These are phyloP conservation scores for Melieria omissa DNA, from an alignment of 2,888 invertebrate genomes.

Conservation along the genomic window DNA sequence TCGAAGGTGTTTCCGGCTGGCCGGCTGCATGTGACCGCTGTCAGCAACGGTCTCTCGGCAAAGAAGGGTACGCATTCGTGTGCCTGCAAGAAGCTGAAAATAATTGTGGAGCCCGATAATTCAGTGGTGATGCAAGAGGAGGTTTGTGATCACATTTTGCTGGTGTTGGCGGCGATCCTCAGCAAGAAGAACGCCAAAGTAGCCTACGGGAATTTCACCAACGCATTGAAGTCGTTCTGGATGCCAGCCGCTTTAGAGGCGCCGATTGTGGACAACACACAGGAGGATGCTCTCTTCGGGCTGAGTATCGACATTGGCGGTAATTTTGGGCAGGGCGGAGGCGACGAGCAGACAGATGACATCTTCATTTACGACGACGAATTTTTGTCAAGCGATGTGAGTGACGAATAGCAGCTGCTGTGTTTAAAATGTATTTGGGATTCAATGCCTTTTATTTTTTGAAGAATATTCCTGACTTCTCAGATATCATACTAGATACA, in stretches of 20 bases:
- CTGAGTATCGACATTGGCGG: slow-evolving; percentile 50
- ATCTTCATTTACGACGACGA: slow-evolving; percentile 59
- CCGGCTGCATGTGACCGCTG: slow-evolving; percentile 58
- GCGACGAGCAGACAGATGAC: slow-evolving; percentile 45
- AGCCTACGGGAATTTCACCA: slow-evolving; percentile 58
- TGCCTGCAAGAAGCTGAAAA: slow-evolving; percentile 63
- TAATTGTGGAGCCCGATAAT: slow-evolving; percentile 62
- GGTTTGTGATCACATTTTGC: slow-evolving; percentile 64
- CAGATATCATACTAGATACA: slow-evolving; percentile 55
- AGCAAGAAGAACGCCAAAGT: slow-evolving; percentile 55
- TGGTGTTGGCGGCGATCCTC: slow-evolving; percentile 61
- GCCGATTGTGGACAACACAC: slow-evolving; percentile 49
- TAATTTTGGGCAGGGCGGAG: slow-evolving; percentile 36
- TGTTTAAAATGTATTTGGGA: background rate
- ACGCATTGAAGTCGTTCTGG: slow-evolving; percentile 59
- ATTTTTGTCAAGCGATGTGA: slow-evolving; percentile 50
- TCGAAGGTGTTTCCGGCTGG: slow-evolving; percentile 61
- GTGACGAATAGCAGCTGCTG: background rate
- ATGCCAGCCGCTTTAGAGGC: slow-evolving; percentile 54
- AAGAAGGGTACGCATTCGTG: slow-evolving; percentile 57
- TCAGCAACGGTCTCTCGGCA: slow-evolving; percentile 50
- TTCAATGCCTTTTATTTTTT: slow-evolving; percentile 17
- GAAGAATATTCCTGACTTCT: slow-evolving; percentile 56
- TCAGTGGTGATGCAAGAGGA: slow-evolving; percentile 62
- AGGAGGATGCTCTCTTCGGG: slow-evolving; percentile 46